Evolutionary conservation across 1,140 invertebrate species (phyloP), one percentile per base, ranked within the genome.

Genomic region (Thaumetopoea pityocampa): DNA sequence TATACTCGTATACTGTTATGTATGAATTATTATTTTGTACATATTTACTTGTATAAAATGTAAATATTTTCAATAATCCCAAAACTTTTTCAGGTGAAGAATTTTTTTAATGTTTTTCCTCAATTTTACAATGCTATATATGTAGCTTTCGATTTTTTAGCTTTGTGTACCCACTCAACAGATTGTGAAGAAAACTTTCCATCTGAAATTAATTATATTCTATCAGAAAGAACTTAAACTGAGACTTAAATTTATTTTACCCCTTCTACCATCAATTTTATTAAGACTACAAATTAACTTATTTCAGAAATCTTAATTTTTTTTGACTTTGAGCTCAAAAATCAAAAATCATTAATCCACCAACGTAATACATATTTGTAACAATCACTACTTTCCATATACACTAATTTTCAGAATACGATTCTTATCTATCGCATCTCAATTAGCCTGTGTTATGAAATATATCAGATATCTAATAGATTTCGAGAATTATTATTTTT

Each of bases 71-170:
- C 29, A 42, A 38, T 52, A 51, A 49, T 46, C 23, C 16, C 24
- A 30, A 29, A 38, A 51, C 51, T 56, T 66, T 81, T 82, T 76
- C 78, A 82, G 78, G 74, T 79, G 67, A 77, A 67, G 67, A 66
- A 40, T 55, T 44, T 33, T 47, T 62, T 33, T 58, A 51, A 58
- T 46, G 37, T 45, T 50, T 42, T 47, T 50, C 36, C 56, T 51
- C 61, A 64, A 56, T 18, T 19, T 33, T 23, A 29, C 28, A 71
- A 61, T 68, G 74, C 70, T 73, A 67, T 67, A n/a, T n/a, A n/a
- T n/a, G n/a, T n/a, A 63, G 77, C 77, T 81, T 81, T 61, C 37
- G 51, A 63, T 57, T 64, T 47, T 67, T 32, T 80, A 79, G 73
- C 73, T 76, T 78, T 79, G 54, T 79, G 64, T 80, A 69, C n/a